These are phyloP conservation scores for Xestia c-nigrum DNA, from an alignment of 2,888 invertebrate species.

Conservation along the genomic window DNA sequence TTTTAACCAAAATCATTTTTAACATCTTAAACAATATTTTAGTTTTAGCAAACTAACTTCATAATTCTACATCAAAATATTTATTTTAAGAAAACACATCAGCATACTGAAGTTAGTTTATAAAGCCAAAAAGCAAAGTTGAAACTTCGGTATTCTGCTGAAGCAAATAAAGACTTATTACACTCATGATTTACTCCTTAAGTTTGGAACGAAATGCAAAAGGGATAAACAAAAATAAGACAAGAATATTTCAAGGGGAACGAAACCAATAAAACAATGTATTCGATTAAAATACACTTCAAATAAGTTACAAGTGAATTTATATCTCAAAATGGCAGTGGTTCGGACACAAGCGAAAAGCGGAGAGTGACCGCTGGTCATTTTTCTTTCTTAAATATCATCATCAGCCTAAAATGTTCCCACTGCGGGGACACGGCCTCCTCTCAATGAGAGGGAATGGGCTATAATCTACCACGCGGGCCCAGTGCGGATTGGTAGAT, in stretches of 20 bases:
- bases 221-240: slow-evolving; percentile 8
- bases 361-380: slow-evolving; percentile 20
- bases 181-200: slow-evolving; percentile 47
- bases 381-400: no score
- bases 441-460: no score
- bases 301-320: slow-evolving; percentile 46
- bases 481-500: no score
- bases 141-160: slow-evolving; percentile 29
- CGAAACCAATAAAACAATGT: slow-evolving; percentile 67
- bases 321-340: slow-evolving; percentile 23
- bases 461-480: no score
- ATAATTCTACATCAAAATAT: slow-evolving; percentile 28
- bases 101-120: slow-evolving; percentile 25
- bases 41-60: slow-evolving; percentile 19
- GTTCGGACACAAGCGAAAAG: slow-evolving; percentile 33
- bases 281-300: slow-evolving; percentile 61
- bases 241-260: slow-evolving; percentile 36
- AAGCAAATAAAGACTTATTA: slow-evolving; percentile 36
- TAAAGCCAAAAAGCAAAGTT: slow-evolving; percentile 45
- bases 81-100: slow-evolving; percentile 23
- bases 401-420: no score
- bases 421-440: no score
- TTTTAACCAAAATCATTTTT: not conserved
- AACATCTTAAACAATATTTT: not conserved
- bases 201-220: slow-evolving; percentile 29